Conservation (phyloP, 2,888 invertebrate genomes). For the Blastobasis adustella region DNA sequence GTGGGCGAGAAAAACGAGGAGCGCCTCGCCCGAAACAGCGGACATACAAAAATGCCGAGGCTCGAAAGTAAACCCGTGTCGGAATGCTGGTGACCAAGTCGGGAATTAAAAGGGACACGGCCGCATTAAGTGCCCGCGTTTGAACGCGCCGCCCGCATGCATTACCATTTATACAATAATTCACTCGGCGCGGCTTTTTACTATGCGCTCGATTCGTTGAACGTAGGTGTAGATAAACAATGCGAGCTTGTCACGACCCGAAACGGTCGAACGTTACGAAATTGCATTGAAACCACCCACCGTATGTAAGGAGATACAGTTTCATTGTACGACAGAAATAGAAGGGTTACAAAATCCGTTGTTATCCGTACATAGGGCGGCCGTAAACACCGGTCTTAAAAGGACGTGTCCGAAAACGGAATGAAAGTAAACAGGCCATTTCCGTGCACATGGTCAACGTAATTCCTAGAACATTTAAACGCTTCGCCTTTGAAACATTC, state of each 20-base stretch:
- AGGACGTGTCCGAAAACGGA: slow-evolving; percentile 55
- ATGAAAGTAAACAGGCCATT: slow-evolving; percentile 56
- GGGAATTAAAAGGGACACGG: slow-evolving; percentile 47
- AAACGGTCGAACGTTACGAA: slow-evolving; percentile 24
- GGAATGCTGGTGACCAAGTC: slow-evolving; percentile 55
- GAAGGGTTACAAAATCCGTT: slow-evolving; percentile 50
- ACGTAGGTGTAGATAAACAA: slow-evolving; percentile 9
- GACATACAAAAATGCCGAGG: slow-evolving; percentile 49
- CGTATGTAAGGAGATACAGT: slow-evolving; percentile 34
- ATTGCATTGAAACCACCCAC: slow-evolving; percentile 32
- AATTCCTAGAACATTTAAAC: slow-evolving; percentile 8
- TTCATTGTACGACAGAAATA: slow-evolving; percentile 48
- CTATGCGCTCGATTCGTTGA: not conserved
- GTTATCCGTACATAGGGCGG: slow-evolving; percentile 40
- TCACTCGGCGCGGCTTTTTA: not conserved
- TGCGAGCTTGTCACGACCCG: slow-evolving; percentile 2
- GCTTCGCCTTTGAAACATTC: slow-evolving; percentile 28
- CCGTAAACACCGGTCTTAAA: slow-evolving; percentile 50
- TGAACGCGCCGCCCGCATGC: slow-evolving; percentile 40
- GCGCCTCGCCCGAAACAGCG: slow-evolving; percentile 2
- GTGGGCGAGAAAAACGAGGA: slow-evolving; percentile 48
- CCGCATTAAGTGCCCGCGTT: slow-evolving; percentile 55
- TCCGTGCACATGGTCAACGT: slow-evolving; percentile 49
- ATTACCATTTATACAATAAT: slow-evolving; percentile 51
- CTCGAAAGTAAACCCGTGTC: slow-evolving; percentile 59